Evolutionary conservation across 2,888 invertebrate genomes (phyloP).

Genomic region (Agonopterix arenella): DNA sequence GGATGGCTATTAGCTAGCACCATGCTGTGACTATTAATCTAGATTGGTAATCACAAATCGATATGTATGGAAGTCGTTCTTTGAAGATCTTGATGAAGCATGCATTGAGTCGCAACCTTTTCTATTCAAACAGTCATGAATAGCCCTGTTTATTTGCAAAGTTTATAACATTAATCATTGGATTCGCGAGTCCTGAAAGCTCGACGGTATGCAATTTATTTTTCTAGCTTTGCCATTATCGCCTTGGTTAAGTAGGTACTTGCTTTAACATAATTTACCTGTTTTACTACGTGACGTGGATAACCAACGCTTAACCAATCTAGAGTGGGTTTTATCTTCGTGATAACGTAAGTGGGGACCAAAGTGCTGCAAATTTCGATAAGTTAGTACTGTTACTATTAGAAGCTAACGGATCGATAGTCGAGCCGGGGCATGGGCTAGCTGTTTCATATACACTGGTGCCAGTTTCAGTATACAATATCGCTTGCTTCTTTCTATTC

Average conservation of each 20-base stretch:
- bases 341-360: constrained; percentile 44
- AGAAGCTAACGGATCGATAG: constrained; percentile 11
- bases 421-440: no score
- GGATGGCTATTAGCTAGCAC: constrained; percentile 25
- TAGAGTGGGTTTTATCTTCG: constrained; percentile 53
- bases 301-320: constrained; percentile 39
- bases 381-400: constrained; percentile 18
- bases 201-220: no score
- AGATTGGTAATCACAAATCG: constrained; percentile 27
- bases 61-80: neutral
- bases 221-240: no score
- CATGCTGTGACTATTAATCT: constrained; percentile 40
- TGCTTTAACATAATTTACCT: neutral
- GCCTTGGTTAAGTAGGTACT: neutral
- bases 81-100: neutral
- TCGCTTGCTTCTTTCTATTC: no score
- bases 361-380: constrained; percentile 36
- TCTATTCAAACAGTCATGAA: no score
- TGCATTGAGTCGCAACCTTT: neutral
- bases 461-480: no score
- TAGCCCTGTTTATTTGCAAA: no score
- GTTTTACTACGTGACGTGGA: constrained; percentile 7
- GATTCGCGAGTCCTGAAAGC: no score
- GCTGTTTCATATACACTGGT: no score
- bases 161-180: no score